These are phyloP conservation scores for Amblyornis subalaris DNA, from an alignment of 2,113 vertebrate genomes.

Conservation along the genomic window DNA sequence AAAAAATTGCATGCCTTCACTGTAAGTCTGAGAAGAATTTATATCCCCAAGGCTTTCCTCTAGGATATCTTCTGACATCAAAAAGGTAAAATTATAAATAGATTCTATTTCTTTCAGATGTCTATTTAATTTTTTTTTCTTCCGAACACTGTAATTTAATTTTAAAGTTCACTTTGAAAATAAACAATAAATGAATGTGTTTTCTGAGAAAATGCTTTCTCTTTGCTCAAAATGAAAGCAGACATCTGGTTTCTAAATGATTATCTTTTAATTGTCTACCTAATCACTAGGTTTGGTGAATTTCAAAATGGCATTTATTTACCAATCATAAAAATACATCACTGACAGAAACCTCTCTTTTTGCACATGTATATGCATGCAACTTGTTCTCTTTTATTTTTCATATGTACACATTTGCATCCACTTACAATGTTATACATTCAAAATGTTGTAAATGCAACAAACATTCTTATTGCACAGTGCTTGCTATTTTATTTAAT, in stretches of 20 bases:
- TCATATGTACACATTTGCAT: neutral
- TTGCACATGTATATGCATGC: neutral
- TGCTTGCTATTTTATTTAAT: neutral
- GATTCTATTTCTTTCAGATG: conserved; percentile 54
- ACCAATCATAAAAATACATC: neutral
- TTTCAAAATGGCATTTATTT: neutral
- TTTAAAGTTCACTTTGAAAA: conserved; percentile 44
- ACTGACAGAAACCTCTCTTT: neutral
- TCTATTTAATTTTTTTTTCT: neutral
- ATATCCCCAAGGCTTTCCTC: conserved; percentile 15
- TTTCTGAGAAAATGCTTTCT: conserved; percentile 13
- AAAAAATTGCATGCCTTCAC: conserved; percentile 18
- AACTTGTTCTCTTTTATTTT: neutral
- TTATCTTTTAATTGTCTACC: neutral
- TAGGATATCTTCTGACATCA: conserved; percentile 43
- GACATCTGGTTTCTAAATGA: neutral
- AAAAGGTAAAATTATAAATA: conserved; percentile 51
- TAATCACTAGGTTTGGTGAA: neutral
- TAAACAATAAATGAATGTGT: neutral
- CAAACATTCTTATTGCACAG: neutral
- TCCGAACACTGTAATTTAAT: conserved; percentile 37
- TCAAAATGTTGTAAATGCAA: neutral
- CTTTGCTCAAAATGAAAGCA: conserved; percentile 23
- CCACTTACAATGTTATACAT: neutral
- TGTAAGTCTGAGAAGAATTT: conserved; percentile 22